Evolutionary conservation across 2,113 vertebrate genomes (phyloP).

Genomic region (Isichthys henryi): DNA sequence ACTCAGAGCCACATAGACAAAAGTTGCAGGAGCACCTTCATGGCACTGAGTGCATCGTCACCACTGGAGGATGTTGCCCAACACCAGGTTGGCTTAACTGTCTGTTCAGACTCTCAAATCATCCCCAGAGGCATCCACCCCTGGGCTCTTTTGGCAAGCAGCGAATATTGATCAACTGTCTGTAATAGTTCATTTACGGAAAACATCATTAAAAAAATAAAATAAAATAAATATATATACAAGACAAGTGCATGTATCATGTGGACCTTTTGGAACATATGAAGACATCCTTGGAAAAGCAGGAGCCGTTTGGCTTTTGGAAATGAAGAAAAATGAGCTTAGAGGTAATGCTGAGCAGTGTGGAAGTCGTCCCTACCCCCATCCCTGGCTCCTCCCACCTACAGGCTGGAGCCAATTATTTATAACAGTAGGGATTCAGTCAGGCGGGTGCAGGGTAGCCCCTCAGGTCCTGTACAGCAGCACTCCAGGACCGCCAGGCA

Average conservation of each 20-base stretch:
- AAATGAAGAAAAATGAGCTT: neutral
- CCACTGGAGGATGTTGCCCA: neutral
- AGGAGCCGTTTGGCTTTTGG: neutral
- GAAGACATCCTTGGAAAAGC: neutral
- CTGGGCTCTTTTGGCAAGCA: neutral
- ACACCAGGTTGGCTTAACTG: neutral
- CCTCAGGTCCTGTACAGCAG: neutral
- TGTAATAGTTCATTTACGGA: neutral
- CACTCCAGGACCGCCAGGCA: neutral
- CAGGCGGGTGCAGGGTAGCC: neutral
- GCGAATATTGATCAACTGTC: neutral
- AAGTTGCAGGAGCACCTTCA: neutral
- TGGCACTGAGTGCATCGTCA: neutral
- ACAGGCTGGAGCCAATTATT: constrained; percentile 21
- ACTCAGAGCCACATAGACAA: neutral
- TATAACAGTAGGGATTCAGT: constrained; percentile 8
- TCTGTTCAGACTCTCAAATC: neutral
- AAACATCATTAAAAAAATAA: neutral
- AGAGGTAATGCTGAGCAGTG: neutral
- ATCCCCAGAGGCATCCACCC: neutral
- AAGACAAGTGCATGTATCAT: neutral
- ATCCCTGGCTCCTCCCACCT: neutral
- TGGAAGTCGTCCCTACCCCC: neutral
- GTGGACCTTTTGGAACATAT: neutral
- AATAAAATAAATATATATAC: neutral